Percentiles rank a stretch among this genome's conserved stretches.
Conservation (phyloP, 2,888 invertebrate species). For the Nebria brevicollis region DNA sequence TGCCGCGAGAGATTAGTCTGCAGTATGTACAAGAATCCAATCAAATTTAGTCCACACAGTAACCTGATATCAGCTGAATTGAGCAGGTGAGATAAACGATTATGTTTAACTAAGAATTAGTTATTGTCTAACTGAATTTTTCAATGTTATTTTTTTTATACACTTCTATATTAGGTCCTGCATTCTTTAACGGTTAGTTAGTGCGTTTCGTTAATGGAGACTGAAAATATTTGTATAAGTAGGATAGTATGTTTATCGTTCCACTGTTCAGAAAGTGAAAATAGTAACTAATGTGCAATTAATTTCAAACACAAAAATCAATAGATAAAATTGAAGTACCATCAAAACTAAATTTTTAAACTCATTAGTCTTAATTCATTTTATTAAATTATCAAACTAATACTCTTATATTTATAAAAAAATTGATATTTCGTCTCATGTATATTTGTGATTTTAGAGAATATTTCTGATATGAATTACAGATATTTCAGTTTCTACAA, state of each 20-base stretch:
- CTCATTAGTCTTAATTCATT: no score
- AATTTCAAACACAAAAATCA: background rate
- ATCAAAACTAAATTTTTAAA: background rate
- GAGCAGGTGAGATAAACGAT: constrained; percentile 76
- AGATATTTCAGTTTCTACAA: no score
- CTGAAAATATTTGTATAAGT: background rate
- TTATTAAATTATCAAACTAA: no score
- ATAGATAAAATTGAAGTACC: background rate
- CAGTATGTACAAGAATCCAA: constrained; percentile 85
- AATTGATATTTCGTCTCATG: no score
- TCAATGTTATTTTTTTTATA: background rate
- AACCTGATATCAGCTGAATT: constrained; percentile 87
- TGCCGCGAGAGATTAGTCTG: constrained; percentile 85
- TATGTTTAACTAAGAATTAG: background rate
- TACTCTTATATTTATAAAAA: no score
- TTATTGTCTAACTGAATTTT: background rate
- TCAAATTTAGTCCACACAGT: constrained; percentile 84
- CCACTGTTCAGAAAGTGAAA: background rate
- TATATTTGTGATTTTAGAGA: no score
- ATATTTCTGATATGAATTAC: no score
- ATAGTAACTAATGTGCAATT: background rate
- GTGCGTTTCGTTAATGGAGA: background rate
- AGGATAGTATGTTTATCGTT: background rate
- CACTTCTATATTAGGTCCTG: background rate
- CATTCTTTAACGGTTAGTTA: background rate